Conservation (phyloP, 2,888 invertebrate genomes). For the Eumerus sabulonum region DNA sequence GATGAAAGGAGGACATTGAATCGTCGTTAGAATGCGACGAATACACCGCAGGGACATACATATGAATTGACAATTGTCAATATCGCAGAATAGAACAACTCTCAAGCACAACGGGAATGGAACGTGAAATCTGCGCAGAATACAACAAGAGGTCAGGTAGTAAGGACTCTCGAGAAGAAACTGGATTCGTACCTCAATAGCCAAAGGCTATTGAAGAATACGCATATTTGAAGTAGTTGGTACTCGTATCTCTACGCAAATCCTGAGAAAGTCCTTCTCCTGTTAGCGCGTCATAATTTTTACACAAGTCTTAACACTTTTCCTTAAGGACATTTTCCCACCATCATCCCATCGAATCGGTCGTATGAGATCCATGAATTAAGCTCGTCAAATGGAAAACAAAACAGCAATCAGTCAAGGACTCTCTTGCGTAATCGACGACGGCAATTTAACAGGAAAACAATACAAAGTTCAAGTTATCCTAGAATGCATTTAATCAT, state of each 20-base stretch:
- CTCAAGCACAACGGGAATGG: conserved; percentile 18
- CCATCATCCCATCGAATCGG: conserved; percentile 20
- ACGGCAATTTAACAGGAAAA: conserved; percentile 61
- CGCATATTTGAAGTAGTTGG: too few relatives aligned
- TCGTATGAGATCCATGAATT: conserved; percentile 2
- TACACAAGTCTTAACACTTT: conserved; percentile 58
- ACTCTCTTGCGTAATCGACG: conserved; percentile 58
- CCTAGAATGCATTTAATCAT: conserved; percentile 60
- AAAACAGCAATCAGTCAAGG: conserved; percentile 68
- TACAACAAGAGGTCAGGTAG: not conserved
- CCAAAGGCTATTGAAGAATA: conserved; percentile 38
- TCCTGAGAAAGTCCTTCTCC: conserved; percentile 59
- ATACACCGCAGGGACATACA: conserved; percentile 17
- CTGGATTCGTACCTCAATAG: conserved; percentile 42
- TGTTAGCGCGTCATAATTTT: conserved; percentile 55
- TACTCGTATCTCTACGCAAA: too few relatives aligned
- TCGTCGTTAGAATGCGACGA: not conserved
- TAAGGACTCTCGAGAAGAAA: conserved; percentile 43
- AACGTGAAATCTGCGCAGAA: too few relatives aligned
- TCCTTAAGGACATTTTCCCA: conserved; percentile 55
- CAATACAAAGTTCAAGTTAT: conserved; percentile 51
- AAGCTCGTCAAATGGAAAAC: conserved; percentile 22
- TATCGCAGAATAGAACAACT: not conserved
- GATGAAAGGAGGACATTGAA: conserved; percentile 33
- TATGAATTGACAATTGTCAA: conserved; percentile 38